Percentiles rank a stretch among this genome's conserved stretches.
phyloP scores from a whole-genome alignment of 2,113 vertebrate species.

The Heterochromis multidens region DNA sequence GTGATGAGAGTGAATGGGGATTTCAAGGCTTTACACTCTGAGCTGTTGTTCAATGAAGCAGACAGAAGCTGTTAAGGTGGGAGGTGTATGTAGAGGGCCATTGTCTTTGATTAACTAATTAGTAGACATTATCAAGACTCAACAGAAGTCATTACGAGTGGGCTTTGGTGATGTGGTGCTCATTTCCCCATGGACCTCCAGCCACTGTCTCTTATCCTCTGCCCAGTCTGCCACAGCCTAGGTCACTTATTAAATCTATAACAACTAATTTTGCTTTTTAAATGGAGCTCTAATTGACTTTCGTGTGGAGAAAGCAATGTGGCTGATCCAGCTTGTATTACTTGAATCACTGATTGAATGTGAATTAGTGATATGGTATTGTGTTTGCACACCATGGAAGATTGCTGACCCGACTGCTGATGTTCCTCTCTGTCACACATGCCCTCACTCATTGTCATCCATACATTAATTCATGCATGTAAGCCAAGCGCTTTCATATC shows the following conservation, averaged over 20 bases:
- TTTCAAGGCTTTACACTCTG: constrained; percentile 42
- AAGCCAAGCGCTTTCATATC: neutral
- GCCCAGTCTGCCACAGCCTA: constrained; percentile 35
- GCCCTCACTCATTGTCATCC: constrained; percentile 11
- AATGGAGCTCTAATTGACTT: constrained; percentile 76
- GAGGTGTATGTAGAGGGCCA: constrained; percentile 57
- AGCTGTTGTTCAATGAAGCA: constrained; percentile 63
- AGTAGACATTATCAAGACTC: constrained; percentile 77
- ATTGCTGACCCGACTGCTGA: neutral
- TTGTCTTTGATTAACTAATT: constrained; percentile 79
- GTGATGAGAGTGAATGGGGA: constrained; percentile 46
- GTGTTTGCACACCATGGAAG: constrained; percentile 37
- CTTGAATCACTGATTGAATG: constrained; percentile 46
- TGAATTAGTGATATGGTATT: constrained; percentile 27
- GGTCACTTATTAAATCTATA: constrained; percentile 74
- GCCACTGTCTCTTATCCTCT: constrained; percentile 19
- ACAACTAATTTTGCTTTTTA: constrained; percentile 73
- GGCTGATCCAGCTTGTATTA: constrained; percentile 46
- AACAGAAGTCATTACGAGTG: constrained; percentile 77
- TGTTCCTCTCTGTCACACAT: neutral
- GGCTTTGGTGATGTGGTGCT: constrained; percentile 54
- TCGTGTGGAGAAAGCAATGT: constrained; percentile 50
- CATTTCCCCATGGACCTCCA: constrained; percentile 63
- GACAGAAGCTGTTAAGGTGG: constrained; percentile 61
- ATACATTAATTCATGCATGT: neutral